These are phyloP conservation scores for Ptychodera flava DNA, from an alignment of 35 echinoderm and acorn worm species.

Conservation along the genomic window DNA sequence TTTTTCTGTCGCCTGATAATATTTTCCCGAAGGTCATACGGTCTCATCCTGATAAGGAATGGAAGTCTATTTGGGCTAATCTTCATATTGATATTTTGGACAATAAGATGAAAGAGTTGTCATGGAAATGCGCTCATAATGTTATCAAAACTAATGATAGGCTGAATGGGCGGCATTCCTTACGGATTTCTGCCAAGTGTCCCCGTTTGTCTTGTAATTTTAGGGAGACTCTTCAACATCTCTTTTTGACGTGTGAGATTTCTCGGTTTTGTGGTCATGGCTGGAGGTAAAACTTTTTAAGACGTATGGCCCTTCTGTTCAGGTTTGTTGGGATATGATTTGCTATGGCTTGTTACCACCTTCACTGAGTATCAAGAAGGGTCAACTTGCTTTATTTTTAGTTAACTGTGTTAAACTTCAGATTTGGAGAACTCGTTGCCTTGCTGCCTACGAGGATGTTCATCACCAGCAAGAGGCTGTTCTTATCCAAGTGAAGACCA, in stretches of 20 bases:
- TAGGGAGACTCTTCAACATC: background rate
- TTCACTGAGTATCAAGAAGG: background rate
- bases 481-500: background rate
- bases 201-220: background rate
- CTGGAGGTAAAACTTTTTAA: background rate
- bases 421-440: background rate
- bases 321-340: background rate
- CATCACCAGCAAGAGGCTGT: background rate
- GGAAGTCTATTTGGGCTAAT: background rate
- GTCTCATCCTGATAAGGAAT: background rate
- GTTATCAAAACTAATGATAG: background rate
- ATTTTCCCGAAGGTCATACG: background rate
- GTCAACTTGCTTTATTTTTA: background rate
- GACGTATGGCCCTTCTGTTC: background rate
- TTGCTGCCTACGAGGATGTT: background rate
- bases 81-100: background rate
- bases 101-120: background rate
- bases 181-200: background rate
- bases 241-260: background rate
- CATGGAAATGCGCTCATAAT: background rate
- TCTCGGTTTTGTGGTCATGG: background rate
- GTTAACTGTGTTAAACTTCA: background rate
- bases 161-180: background rate
- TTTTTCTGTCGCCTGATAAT: background rate
- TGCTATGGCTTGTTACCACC: background rate